Evolutionary conservation across 2,888 invertebrate genomes (phyloP), one percentile per base, ranked within the genome.

Genomic region (Noctua pronuba): DNA sequence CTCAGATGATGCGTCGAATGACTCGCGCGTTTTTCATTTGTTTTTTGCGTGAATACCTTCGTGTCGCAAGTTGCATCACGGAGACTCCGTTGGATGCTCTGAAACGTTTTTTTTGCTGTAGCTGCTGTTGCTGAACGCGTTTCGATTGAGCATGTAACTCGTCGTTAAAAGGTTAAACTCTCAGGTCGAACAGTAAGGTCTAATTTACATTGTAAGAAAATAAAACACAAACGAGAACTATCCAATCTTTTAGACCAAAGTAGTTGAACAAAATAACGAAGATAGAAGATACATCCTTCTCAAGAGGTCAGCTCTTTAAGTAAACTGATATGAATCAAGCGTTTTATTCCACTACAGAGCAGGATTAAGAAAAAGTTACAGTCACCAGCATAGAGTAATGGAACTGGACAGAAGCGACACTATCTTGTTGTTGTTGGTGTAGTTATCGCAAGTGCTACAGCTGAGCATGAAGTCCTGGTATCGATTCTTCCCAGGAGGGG

Each of bases 321-420:
- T 38, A 41, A 74, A 60, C 65, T 74, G 65, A 79, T 84, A 75
- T 83, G 66, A 70, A 70, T 79, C 79, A 84, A 75, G 31, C n/a
- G 58, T 35, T 83, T 79, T 69, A 83, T 62, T 71, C 28, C 55
- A 70, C 69, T 64, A 83, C 66, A 70, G 58, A 60, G 18, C 38
- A 16, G 66, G 65, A 73, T 79, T 79, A 79, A 55, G 69, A 74
- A 74, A 66, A 84, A 82, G 72, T 72, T 67, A 62, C 55, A 28
- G 46, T 55, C 52, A 16, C 28, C 16, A 44, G 35, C 44, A 78
- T 4, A 73, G 78, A 80, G 21, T 28, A 16, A 31, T 0, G 6
- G 31, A 55, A 35, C 16, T 2, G 13, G 0, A 18, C 16, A 62
- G 75, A 75, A 49, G 38, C 38, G 75, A 62, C n/a, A 38, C 46